Percentiles rank a stretch among this genome's conserved stretches.
phyloP scores from a whole-genome alignment of 2,888 invertebrate genomes.

The Mythimna loreyi region DNA sequence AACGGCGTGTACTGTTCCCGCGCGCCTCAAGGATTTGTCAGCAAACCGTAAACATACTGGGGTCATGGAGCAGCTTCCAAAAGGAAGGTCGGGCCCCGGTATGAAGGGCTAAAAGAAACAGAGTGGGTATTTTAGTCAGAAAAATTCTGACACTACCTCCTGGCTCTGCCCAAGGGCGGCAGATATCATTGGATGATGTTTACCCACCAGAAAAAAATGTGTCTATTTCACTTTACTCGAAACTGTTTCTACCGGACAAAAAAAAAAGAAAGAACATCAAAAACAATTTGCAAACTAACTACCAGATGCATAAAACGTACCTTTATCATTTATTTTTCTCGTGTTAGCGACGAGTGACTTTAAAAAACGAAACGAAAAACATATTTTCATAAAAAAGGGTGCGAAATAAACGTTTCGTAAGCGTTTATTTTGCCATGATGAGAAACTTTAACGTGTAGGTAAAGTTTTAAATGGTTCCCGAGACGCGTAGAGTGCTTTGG shows the following conservation, averaged over 20 bases:
- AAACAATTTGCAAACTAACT: slow-evolving; percentile 3
- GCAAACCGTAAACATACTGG: too few relatives aligned
- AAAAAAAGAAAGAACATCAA: background rate
- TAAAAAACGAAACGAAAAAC: slow-evolving; percentile 33
- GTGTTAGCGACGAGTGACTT: slow-evolving; percentile 10
- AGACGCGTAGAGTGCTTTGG: slow-evolving; percentile 51
- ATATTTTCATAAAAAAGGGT: slow-evolving; percentile 34
- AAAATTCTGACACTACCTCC: too few relatives aligned
- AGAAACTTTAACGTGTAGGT: slow-evolving; percentile 36
- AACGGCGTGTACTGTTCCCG: too few relatives aligned
- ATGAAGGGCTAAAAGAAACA: too few relatives aligned
- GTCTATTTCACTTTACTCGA: background rate
- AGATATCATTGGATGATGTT: too few relatives aligned
- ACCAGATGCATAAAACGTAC: slow-evolving; percentile 8
- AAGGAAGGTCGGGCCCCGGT: too few relatives aligned
- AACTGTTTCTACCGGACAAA: background rate
- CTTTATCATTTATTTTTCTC: slow-evolving; percentile 25
- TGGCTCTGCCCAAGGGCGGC: too few relatives aligned
- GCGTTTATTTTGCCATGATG: slow-evolving; percentile 30
- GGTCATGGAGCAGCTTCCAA: too few relatives aligned
- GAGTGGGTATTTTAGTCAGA: too few relatives aligned
- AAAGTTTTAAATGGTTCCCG: slow-evolving; percentile 60
- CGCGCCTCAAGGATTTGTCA: too few relatives aligned
- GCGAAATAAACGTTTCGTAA: slow-evolving; percentile 38
- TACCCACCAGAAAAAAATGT: too few relatives aligned